These are phyloP conservation scores for Xiphophorus couchianus DNA, from an alignment of 2,113 vertebrate genomes.

Conservation along the genomic window DNA sequence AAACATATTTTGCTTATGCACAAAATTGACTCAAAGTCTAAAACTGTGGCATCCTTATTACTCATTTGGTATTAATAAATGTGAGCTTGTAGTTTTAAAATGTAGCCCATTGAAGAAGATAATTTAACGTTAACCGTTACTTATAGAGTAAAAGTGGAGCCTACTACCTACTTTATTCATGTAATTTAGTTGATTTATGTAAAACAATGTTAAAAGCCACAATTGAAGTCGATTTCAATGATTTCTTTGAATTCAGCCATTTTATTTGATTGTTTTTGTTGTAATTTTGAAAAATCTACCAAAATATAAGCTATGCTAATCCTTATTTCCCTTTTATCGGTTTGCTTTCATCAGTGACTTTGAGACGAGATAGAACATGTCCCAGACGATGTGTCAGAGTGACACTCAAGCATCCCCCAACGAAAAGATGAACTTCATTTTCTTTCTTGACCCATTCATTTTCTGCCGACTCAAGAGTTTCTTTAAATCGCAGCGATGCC, in stretches of 20 bases:
- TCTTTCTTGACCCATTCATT: background rate
- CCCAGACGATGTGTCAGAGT: background rate
- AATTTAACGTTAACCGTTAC: no score
- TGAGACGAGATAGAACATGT: background rate
- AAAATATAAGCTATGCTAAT: background rate
- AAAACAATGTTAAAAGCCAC: no score
- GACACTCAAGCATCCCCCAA: background rate
- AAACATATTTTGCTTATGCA: background rate
- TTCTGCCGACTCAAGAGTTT: constrained; percentile 22
- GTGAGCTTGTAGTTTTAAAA: background rate
- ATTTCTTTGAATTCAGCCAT: background rate
- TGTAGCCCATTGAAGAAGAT: background rate
- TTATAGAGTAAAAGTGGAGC: no score
- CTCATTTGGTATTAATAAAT: background rate
- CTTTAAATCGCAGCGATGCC: constrained; percentile 26
- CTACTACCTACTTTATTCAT: no score
- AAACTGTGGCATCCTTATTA: background rate
- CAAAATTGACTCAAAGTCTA: background rate
- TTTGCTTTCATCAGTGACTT: background rate
- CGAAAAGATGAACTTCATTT: background rate
- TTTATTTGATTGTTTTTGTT: background rate
- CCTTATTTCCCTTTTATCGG: background rate
- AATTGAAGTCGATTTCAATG: no score
- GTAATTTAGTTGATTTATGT: no score
- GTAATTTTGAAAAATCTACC: background rate